Conservation (phyloP, 2,888 invertebrate species). For the Tenthredo scrophulariae region DNA sequence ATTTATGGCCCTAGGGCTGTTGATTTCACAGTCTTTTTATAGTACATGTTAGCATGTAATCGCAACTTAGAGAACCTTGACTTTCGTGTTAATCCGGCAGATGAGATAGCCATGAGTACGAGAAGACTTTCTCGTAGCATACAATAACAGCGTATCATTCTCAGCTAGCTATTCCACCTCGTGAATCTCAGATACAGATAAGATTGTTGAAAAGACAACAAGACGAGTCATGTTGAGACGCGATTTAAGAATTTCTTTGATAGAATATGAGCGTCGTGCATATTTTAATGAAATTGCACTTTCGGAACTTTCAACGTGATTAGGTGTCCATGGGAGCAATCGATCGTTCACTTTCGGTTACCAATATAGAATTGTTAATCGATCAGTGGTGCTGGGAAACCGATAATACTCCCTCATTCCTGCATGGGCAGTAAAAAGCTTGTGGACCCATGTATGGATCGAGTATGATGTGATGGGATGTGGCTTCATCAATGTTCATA, state of each 20-base stretch:
- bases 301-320: neutral
- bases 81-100: slow-evolving; percentile 8
- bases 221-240: neutral
- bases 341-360: neutral
- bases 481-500: neutral
- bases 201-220: neutral
- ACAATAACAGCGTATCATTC: neutral
- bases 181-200: neutral
- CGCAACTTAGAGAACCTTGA: slow-evolving; percentile 40
- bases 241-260: neutral
- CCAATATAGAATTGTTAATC: neutral
- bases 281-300: neutral
- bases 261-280: neutral
- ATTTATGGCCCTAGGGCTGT: neutral
- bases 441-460: neutral
- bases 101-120: neutral
- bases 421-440: neutral
- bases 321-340: neutral
- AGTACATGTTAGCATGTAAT: neutral
- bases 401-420: neutral
- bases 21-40: neutral
- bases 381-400: neutral
- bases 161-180: neutral
- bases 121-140: slow-evolving; percentile 32
- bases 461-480: neutral